Conservation (phyloP, 2,113 vertebrate species). For the Regulus satrapa region DNA sequence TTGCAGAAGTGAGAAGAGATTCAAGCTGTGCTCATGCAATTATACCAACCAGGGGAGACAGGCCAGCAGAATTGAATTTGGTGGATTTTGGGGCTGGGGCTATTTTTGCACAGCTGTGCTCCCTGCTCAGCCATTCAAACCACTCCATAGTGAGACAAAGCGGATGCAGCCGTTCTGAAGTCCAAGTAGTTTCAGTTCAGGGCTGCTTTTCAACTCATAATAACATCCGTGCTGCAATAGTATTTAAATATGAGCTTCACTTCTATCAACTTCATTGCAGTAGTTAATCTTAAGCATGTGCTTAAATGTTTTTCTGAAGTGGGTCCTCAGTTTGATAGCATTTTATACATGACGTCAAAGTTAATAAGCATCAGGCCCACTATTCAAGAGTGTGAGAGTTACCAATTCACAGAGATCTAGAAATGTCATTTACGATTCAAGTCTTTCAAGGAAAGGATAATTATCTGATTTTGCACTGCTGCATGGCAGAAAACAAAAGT, state of each 20-base stretch:
- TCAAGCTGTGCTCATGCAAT: background rate
- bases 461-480: background rate
- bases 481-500: background rate
- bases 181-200: background rate
- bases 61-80: background rate
- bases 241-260: background rate
- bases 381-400: background rate
- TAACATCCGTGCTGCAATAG: background rate
- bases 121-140: background rate
- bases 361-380: background rate
- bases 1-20: slow-evolving; percentile 14
- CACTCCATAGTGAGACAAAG: background rate
- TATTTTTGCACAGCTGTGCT: background rate
- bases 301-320: background rate
- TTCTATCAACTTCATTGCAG: background rate
- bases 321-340: background rate
- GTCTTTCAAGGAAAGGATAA: slow-evolving; percentile 1
- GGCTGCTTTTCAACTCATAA: background rate
- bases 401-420: background rate
- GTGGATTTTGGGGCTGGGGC: background rate
- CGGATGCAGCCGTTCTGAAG: rapidly evolving
- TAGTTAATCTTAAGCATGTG: background rate
- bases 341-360: background rate
- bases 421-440: slow-evolving; percentile 17
- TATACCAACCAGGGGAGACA: rapidly evolving